Evolutionary conservation across 2,888 invertebrate genomes (phyloP), one percentile per base, ranked within the genome.

Genomic region (Synanthedon tipuliformis): DNA sequence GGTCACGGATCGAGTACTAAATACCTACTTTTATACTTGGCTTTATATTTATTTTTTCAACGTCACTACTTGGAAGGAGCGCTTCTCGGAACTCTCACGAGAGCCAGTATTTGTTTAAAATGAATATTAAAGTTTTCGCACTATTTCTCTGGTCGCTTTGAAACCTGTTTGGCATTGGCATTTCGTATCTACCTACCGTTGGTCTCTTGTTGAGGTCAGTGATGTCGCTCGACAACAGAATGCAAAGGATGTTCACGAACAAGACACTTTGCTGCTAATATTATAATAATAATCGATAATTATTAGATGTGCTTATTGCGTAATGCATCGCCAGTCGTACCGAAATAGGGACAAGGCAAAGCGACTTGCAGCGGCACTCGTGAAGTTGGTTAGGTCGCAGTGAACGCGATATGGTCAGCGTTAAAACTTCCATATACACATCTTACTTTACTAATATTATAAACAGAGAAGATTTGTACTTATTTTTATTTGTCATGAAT

Each of bases 261-360:
- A 61, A 54, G 55, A 54, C 56, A 59, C 55, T 61, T 58, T 54
- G 52, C 18, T n/a, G 23, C 3, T 62, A 61, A 61, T 34, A 34
- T 8, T 34, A 34, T 34, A 23, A 23, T 66, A 62, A 61, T 62
- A 62, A 64, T 65, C 55, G 61, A 63, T 63, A 63, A 73, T 71
- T 34, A 10, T 34, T 73, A 72, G 61, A 61, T 57, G 49, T 23
- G 5, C n/a, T 61, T 59, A 67, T 71, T 71, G 68, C 69, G 68
- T 66, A 65, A 69, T 68, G 53, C 57, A 55, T 60, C 58, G 49
- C 27, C 48, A 58, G 59, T 58, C 57, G 53, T 50, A 52, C 59
- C 57, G 59, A 71, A 80, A 77, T 69, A 74, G 68, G 79, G 72
- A 78, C 80, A 81, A 80, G 80, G 79, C 67, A 56, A 78, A 55